These are phyloP conservation scores for Cephus pygmeus DNA, from an alignment of 2,888 invertebrate genomes.

Conservation along the genomic window DNA sequence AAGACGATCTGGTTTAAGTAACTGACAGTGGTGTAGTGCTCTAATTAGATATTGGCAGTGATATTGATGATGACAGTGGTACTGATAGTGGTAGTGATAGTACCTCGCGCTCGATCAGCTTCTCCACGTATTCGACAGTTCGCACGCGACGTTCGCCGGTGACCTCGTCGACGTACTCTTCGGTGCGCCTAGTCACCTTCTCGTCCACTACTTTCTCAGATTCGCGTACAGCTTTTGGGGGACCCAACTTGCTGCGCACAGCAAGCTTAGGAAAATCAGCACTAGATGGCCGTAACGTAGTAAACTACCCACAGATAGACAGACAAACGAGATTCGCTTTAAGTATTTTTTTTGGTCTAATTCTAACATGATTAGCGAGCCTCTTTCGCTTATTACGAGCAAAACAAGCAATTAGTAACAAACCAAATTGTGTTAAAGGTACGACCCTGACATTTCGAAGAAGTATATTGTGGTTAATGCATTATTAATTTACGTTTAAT, in stretches of 20 bases:
- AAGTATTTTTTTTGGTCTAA: conserved; percentile 24
- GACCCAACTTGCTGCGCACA: conserved; percentile 87
- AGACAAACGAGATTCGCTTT: conserved; percentile 56
- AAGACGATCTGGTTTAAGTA: not conserved
- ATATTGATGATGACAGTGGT: not conserved
- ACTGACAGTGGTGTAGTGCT: not conserved
- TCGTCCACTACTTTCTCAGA: conserved; percentile 91
- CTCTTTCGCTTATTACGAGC: conserved; percentile 12
- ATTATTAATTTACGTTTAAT: conserved; percentile 21
- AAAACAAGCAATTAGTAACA: conserved; percentile 18
- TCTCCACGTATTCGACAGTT: conserved; percentile 94
- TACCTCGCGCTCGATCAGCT: conserved; percentile 97
- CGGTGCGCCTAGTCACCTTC: conserved; percentile 86
- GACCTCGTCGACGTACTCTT: conserved; percentile 87
- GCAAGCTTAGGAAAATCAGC: conserved; percentile 85
- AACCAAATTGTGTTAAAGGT: conserved; percentile 10
- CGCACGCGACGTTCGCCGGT: conserved; percentile 88
- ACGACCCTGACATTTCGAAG: not conserved
- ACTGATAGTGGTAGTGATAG: conserved; percentile 12
- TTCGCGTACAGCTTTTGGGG: conserved; percentile 85
- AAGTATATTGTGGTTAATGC: conserved; percentile 12
- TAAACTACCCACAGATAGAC: conserved; percentile 56
- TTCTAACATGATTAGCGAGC: conserved; percentile 1
- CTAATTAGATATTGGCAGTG: not conserved
- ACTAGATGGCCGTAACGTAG: conserved; percentile 72